Evolutionary conservation across 2,888 invertebrate genomes (phyloP).

Genomic region (Pachymerium ferrugineum): DNA sequence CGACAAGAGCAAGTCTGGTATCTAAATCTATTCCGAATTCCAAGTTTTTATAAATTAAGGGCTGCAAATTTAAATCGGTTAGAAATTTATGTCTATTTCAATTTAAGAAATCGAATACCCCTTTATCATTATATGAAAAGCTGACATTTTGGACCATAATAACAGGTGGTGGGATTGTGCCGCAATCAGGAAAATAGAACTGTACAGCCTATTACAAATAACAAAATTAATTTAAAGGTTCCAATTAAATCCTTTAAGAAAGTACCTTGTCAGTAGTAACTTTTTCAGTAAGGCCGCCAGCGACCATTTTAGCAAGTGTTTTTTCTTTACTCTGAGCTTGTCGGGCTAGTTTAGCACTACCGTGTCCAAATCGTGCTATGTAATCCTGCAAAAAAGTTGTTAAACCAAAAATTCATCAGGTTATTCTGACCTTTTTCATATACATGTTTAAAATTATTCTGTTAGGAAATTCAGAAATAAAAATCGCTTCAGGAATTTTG

Average conservation of each 20-base stretch:
- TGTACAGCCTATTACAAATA: constrained; percentile 58
- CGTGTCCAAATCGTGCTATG: constrained; percentile 98
- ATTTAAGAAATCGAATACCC: constrained; percentile 45
- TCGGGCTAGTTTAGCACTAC: constrained; percentile 94
- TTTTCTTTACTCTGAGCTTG: constrained; percentile 99
- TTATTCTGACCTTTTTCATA: too few relatives aligned
- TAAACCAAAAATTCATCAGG: too few relatives aligned
- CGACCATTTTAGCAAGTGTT: constrained; percentile 98
- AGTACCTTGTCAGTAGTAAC: constrained; percentile 74
- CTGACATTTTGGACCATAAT: constrained; percentile 98
- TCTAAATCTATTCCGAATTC: constrained; percentile 99
- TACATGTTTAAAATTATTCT: neutral
- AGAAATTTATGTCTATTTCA: neutral
- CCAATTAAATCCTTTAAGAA: neutral
- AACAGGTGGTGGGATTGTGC: constrained; percentile 95
- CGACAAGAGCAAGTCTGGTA: constrained; percentile 88
- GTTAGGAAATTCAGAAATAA: neutral
- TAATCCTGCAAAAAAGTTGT: constrained; percentile 64
- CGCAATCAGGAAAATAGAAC: constrained; percentile 94
- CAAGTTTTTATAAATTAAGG: constrained; percentile 91
- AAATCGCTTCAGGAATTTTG: constrained; percentile 29
- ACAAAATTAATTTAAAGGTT: constrained; percentile 34
- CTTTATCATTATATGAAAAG: constrained; percentile 80
- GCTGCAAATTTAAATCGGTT: constrained; percentile 47
- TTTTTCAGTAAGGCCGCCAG: constrained; percentile 93